A percentile compares a stretch with the other conserved stretches of the same genome.
phyloP scores from a whole-genome alignment of 2,797 vertebrate species.

The Oceanodroma leucorhoa region DNA sequence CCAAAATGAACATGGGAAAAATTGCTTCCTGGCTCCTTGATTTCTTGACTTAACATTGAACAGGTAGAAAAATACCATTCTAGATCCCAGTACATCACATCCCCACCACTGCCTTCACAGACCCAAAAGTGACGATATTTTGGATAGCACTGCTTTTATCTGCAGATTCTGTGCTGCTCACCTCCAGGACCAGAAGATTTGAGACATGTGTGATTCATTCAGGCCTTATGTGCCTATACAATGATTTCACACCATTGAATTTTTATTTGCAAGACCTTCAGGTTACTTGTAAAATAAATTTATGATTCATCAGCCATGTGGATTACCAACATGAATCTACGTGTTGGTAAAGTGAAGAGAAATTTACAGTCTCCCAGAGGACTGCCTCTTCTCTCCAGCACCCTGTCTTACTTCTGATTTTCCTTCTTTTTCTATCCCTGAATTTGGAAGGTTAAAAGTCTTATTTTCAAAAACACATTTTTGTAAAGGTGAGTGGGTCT shows the following conservation, averaged over 20 bases:
- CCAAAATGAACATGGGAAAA: not conserved
- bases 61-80: not conserved
- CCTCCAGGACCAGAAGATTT: not conserved
- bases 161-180: not conserved
- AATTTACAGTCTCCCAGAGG: not conserved
- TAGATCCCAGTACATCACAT: not conserved
- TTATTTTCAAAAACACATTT: not conserved
- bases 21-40: not conserved
- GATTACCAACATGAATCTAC: not conserved
- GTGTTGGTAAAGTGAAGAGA: not conserved
- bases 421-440: not conserved
- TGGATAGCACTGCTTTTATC: not conserved
- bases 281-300: not conserved
- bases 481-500: not conserved
- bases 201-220: not conserved
- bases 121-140: not conserved
- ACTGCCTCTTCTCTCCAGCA: not conserved
- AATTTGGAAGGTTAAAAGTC: not conserved
- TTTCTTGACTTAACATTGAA: not conserved
- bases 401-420: not conserved
- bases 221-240: not conserved
- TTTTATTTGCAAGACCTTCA: not conserved
- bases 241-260: not conserved
- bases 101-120: not conserved
- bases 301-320: not conserved